Base-by-base conservation (phyloP, 2,888 invertebrate genomes). In the Noctua comes region DNA sequence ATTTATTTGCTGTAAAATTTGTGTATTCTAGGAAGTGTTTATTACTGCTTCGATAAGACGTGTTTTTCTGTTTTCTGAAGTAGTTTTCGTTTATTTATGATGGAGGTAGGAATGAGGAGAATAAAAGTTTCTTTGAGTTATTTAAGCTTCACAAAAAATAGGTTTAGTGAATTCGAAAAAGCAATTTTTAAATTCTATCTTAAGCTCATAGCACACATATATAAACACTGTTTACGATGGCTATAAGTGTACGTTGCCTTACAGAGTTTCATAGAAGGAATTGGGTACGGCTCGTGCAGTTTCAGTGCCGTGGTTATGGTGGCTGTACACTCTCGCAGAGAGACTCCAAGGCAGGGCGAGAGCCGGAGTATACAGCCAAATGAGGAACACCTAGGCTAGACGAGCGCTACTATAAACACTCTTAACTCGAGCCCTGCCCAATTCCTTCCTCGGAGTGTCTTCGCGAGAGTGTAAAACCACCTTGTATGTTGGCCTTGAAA, bases 1-100 rank as follows among this genome's bases (percentile, higher is more conserved):
- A 86, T 88, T 83, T 81, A 86, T 86, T 75, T 69, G 80, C 54
- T 69, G 64, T 78, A 76, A 86, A 86, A 77, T 75, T 78, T 78
- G 36, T 70, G 69, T 80, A 72, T 80, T 83, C 82, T 76, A 69
- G 68, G 73, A 79, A 87, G 70, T n/a, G 69, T 79, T 83, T 79
- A 51, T 80, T 77, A 66, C 16, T 70, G 21, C 40, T 65, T 59
- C n/a, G 74, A 72, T 82, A 79, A 77, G 40, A 76, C 31, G 62
- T 77, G 71, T 62, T 73, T 73, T 71, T 64, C 21, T 24, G 3
- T 48, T 71, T 65, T 75, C 72, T 68, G 40, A n/a, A 27, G n/a
- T 18, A 21, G 13, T 78, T 73, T 76, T 54, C 13, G 13, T 66
- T 16, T 81, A 62, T 82, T 76, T 83, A 48, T 31, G 24, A 54